Conservation (phyloP, 64 coral and sea anemone genomes). For the Trachythela sp. region DNA sequence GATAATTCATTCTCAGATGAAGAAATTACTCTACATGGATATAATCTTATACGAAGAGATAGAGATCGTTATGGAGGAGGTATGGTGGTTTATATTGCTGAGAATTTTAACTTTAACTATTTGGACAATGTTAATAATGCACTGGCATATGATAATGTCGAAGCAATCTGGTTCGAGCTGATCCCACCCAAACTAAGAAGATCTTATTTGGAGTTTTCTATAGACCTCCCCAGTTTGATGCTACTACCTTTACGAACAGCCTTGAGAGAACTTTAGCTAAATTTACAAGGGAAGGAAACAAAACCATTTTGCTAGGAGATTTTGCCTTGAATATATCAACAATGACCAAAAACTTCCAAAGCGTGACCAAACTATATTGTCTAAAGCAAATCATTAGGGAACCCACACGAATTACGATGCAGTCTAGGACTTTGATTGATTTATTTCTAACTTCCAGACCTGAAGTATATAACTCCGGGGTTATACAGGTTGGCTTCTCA, state of each 20-base stretch:
- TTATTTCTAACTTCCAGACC: constrained; percentile 55
- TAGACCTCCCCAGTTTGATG: not conserved
- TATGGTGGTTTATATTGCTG: not conserved
- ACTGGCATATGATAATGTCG: not conserved
- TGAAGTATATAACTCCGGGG: constrained; percentile 27
- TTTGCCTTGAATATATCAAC: not conserved
- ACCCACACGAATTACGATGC: not conserved
- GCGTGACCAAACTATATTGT: not conserved
- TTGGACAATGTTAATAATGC: not conserved
- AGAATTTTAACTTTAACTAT: not conserved
- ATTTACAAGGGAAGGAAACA: not conserved
- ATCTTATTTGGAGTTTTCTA: not conserved
- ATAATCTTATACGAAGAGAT: not conserved
- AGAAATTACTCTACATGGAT: not conserved
- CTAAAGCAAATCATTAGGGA: constrained; percentile 32
- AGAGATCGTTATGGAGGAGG: not conserved
- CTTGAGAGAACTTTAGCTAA: not conserved
- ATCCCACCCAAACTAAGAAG: not conserved
- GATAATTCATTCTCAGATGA: not conserved
- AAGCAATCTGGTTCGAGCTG: not conserved
- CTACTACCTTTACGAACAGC: not conserved
- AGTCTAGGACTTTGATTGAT: not conserved
- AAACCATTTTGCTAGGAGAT: not conserved
- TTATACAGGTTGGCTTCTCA: constrained; percentile 58
- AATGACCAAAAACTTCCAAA: constrained; percentile 45